phyloP scores from a whole-genome alignment of 1,140 invertebrate genomes.

The Sitodiplosis mosellana region DNA sequence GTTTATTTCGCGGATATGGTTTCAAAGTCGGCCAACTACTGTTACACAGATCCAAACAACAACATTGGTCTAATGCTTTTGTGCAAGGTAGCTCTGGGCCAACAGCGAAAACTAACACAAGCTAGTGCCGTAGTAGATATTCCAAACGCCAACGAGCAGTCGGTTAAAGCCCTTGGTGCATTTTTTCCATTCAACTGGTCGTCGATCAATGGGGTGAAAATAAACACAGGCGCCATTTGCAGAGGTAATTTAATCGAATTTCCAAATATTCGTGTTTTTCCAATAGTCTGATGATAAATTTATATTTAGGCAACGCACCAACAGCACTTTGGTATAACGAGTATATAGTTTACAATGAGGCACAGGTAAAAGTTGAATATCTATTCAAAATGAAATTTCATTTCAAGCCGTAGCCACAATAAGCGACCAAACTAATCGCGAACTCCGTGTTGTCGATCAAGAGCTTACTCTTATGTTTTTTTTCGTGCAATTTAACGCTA shows the following conservation, averaged over 20 bases:
- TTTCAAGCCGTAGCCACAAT: too few species aligned
- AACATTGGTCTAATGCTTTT: conserved; percentile 69
- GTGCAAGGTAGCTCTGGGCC: conserved; percentile 89
- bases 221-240: conserved; percentile 65
- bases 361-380: conserved; percentile 71
- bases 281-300: too few species aligned
- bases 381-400: conserved; percentile 64
- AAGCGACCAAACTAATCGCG: too few species aligned
- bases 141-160: conserved; percentile 32
- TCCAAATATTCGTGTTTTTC: too few species aligned
- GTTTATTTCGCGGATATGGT: conserved; percentile 98
- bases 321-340: conserved; percentile 67
- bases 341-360: conserved; percentile 81
- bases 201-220: conserved; percentile 37
- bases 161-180: conserved; percentile 55
- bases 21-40: conserved; percentile 97
- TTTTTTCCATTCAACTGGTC: conserved; percentile 34
- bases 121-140: conserved; percentile 64
- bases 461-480: too few species aligned
- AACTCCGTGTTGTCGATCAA: too few species aligned
- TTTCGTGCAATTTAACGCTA: too few species aligned
- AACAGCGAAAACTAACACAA: conserved; percentile 55
- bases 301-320: conserved; percentile 20
- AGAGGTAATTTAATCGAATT: too few species aligned
- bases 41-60: conserved; percentile 51